Base-by-base conservation (phyloP, 2,113 vertebrate species). In the Sylvilagus bachmani region DNA sequence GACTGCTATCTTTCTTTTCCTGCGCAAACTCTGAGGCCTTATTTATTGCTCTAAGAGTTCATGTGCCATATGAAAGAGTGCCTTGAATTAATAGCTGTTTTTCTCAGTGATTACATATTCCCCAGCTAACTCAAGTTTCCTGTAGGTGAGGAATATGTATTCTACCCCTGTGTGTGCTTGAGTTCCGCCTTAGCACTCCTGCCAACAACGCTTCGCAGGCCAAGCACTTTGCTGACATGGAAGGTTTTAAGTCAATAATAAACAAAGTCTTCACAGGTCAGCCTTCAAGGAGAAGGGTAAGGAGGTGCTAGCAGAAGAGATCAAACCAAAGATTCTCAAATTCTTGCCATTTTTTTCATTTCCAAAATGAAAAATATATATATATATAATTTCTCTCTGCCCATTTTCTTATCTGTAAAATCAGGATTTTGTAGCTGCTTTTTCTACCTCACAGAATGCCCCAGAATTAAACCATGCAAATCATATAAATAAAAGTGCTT, bases 31-130 rank as follows among this genome's bases (percentile, higher is more conserved):
- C 13, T 3, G 10, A 10, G 5, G 17, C 36, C 62, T 88, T 74
- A 19, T 66, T 67, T 93, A 81, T 92, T 90, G 25, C 71, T 87
- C 58, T 84, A 77, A 75, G 29, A n/a, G 67, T 84, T 79, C 38
- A 22, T 22, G 49, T 29, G 51, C 25, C 31, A 51, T 88, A 87
- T 85, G 31, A 84, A 87, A 87, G 33, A 1, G 33, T 70, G 7
- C 58, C 66, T 94, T 88, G 53, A 94, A 66, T 87, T 82, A 61
- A 69, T 33, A 71, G 25, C 58, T 75, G n/a, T 88, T 67, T 85
- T 91, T 13, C 31, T 77, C 31, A 78, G 9, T 44, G 49, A 66
- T 86, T 69, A 62, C 22, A 21, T 53, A 82, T 38, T 78, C 29
- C 24, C 80, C 85, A 33, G 24, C 62, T 77, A 19, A 82, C 31